Evolutionary conservation across 2,113 vertebrate species (phyloP).

Genomic region (Nettapus auritus): DNA sequence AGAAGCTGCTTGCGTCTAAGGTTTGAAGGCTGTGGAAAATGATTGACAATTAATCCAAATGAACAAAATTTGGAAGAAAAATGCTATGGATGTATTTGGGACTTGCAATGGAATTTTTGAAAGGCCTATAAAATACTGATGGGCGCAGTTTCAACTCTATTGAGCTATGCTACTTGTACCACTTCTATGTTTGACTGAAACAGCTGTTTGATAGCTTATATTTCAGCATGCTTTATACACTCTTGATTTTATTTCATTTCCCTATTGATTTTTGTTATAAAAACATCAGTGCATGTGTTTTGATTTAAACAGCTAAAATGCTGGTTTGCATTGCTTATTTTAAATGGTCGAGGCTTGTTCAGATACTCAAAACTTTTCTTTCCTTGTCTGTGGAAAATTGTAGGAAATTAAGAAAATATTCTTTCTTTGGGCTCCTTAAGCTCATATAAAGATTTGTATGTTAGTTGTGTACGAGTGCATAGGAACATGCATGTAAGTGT

Average conservation of each 20-base stretch:
- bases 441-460: not conserved
- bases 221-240: not conserved
- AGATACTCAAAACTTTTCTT: not conserved
- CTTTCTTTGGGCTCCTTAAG: not conserved
- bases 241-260: not conserved
- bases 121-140: not conserved
- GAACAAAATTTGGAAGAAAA: not conserved
- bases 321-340: not conserved
- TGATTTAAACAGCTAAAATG: slow-evolving; percentile 13
- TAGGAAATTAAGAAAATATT: not conserved
- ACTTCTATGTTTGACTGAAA: not conserved
- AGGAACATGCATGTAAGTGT: accelerated
- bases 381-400: slow-evolving; percentile 2
- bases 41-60: not conserved
- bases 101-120: accelerated
- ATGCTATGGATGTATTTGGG: not conserved
- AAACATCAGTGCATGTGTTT: not conserved
- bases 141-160: not conserved
- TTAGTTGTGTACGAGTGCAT: not conserved
- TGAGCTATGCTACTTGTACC: not conserved
- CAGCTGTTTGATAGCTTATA: not conserved
- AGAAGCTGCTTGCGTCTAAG: not conserved
- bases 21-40: not conserved
- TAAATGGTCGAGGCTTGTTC: not conserved
- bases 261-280: not conserved